Base-by-base conservation (phyloP, 2,888 invertebrate genomes). In the Sipha maydis region DNA sequence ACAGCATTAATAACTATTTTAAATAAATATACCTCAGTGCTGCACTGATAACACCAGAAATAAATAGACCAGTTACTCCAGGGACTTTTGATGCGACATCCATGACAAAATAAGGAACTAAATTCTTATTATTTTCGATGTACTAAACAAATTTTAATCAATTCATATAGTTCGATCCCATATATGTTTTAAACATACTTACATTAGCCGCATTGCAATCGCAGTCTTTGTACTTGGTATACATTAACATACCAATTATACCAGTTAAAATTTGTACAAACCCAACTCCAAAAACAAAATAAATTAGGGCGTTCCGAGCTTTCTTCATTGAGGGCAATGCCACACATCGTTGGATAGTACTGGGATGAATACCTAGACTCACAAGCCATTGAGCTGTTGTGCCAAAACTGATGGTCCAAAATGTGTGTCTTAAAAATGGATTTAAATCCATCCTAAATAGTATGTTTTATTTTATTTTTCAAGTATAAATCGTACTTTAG, bases 351-450 rank as follows among this genome's bases (percentile, higher is more conserved):
- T 95, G 95, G 0, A 95, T 91, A 0, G 93, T 93, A 5, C 93
- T 93, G 90, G 94, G 95, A 90, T 93, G 93, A 1, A 94, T 91
- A 0, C 93, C 93, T 78, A 94, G 91, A 89, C 93, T 92, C 91
- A 93, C 93, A 0, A 94, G 91, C 93, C 94, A 94, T 83, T 93
- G 93, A 11, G 93, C 92, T 17, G 93, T 93, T 77, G 94, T 91
- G 8, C 97, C 97, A 84, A 95, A 92, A 0, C 94, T 93, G 0
- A 95, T 94, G 1, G 95, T 94, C 97, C 97, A 97, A 91, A 97
- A 95, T 0, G 97, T 95, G 91, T 97, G 96, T 9, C 97, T 93
- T 34, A 95, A 94, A 11, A 96, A 93, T 21, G 96, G 97, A 92
- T 95, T 95, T 85, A 94, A 93, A 91, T 96, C 96, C 92, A 95